Percentiles rank a stretch among this genome's conserved stretches.
Conservation (phyloP, 2,888 invertebrate species). For the Synanthedon andrenaeformis region DNA sequence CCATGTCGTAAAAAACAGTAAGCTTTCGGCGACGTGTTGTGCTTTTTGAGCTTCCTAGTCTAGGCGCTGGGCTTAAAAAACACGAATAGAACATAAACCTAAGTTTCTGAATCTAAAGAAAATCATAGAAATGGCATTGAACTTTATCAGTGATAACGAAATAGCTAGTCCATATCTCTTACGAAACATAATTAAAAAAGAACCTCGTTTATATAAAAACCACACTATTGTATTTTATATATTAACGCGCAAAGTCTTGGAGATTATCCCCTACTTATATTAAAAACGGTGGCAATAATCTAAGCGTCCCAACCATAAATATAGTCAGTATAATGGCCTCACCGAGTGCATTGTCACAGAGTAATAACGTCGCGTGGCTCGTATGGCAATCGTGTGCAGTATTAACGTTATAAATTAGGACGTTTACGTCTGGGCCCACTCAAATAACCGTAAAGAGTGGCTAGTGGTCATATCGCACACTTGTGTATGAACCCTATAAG, state of each 20-base stretch:
- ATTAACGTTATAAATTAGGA: conserved; percentile 69
- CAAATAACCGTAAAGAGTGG: conserved; percentile 60
- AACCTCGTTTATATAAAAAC: background rate
- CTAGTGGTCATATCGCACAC: conserved; percentile 51
- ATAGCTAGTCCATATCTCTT: too few species aligned
- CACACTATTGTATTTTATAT: too few species aligned
- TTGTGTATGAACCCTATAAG: conserved; percentile 23
- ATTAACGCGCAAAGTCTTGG: too few species aligned
- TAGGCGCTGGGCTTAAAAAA: too few species aligned
- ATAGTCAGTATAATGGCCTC: background rate
- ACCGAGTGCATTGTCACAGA: conserved; percentile 6
- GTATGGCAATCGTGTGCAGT: conserved; percentile 41
- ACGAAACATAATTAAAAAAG: too few species aligned
- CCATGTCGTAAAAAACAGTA: too few species aligned
- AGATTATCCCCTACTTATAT: background rate
- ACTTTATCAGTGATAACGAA: too few species aligned
- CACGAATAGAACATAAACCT: too few species aligned
- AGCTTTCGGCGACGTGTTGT: too few species aligned
- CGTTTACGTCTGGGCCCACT: conserved; percentile 53
- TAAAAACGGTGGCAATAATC: background rate
- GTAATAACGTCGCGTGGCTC: background rate
- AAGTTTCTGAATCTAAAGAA: too few species aligned
- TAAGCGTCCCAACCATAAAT: background rate
- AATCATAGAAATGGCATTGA: too few species aligned
- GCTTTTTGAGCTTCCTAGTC: too few species aligned